Evolutionary conservation across 2,113 vertebrate species (phyloP).

Genomic region (Gambusia affinis): DNA sequence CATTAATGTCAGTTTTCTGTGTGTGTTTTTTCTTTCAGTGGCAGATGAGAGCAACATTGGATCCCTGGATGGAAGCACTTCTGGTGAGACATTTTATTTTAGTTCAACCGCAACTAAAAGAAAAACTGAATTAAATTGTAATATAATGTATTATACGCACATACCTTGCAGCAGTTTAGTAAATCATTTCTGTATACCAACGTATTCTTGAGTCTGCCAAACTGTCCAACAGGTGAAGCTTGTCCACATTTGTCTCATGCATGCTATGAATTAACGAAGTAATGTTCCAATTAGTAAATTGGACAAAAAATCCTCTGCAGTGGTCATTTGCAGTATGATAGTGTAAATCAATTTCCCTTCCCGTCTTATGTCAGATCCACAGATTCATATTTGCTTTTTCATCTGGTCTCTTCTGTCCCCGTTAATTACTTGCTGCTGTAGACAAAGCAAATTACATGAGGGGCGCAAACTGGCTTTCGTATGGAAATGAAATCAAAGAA

Average conservation of each 20-base stretch:
- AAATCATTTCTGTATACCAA: too few relatives aligned
- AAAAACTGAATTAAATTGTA: too few relatives aligned
- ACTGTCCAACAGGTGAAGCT: background rate
- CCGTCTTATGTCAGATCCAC: background rate
- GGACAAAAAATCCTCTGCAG: background rate
- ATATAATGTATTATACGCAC: background rate
- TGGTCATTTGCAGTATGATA: background rate
- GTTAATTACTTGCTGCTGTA: background rate
- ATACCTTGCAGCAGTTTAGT: background rate
- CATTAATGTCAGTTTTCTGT: constrained; percentile 27
- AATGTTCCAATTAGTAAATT: background rate
- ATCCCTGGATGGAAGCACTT: constrained; percentile 25
- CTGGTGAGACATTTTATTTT: constrained; percentile 50
- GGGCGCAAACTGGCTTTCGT: constrained; percentile 17
- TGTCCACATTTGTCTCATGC: background rate
- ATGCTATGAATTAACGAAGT: background rate
- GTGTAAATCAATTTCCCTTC: background rate
- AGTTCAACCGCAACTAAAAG: background rate
- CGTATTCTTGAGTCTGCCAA: too few relatives aligned
- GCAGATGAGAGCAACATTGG: constrained; percentile 68
- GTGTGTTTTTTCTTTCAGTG: constrained; percentile 59
- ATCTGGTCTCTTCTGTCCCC: background rate
- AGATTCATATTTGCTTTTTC: constrained; percentile 9
- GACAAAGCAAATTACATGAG: background rate
- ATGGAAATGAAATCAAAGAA: constrained; percentile 41